These are phyloP conservation scores for Poecilobothrus nobilitatus DNA, from an alignment of 2,888 invertebrate species.

Conservation along the genomic window DNA sequence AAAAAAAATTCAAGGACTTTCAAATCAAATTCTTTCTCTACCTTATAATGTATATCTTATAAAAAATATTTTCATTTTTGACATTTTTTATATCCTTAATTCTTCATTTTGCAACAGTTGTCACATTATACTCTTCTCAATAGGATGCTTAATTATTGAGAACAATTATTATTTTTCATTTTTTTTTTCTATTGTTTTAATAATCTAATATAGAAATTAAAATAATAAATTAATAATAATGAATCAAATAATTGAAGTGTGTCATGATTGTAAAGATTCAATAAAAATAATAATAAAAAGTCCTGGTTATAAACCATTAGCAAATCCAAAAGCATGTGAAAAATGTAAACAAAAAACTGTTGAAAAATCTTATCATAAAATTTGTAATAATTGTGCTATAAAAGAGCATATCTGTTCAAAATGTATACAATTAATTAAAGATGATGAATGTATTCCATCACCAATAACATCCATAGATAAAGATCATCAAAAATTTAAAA, in stretches of 20 bases:
- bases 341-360: constrained; percentile 1
- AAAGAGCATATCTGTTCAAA: background rate
- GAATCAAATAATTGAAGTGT: background rate
- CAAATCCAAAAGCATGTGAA: constrained; percentile 1
- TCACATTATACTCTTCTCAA: background rate
- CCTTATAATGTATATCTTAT: too few relatives aligned
- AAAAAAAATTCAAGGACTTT: too few relatives aligned
- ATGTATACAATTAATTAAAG: background rate
- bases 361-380: background rate
- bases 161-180: background rate
- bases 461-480: background rate
- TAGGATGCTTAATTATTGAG: background rate
- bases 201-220: background rate
- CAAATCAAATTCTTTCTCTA: too few relatives aligned
- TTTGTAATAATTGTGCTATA: background rate
- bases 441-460: background rate
- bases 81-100: background rate
- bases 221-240: background rate
- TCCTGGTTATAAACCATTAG: constrained; percentile 1
- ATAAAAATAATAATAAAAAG: background rate
- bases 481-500: constrained; percentile 3
- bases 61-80: too few relatives aligned
- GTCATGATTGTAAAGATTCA: background rate
- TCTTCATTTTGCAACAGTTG: background rate
- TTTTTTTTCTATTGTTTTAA: too few relatives aligned